Percentiles rank a stretch among this genome's conserved stretches.
phyloP scores from a whole-genome alignment of 1,140 invertebrate species.

The Ceratina japonica region DNA sequence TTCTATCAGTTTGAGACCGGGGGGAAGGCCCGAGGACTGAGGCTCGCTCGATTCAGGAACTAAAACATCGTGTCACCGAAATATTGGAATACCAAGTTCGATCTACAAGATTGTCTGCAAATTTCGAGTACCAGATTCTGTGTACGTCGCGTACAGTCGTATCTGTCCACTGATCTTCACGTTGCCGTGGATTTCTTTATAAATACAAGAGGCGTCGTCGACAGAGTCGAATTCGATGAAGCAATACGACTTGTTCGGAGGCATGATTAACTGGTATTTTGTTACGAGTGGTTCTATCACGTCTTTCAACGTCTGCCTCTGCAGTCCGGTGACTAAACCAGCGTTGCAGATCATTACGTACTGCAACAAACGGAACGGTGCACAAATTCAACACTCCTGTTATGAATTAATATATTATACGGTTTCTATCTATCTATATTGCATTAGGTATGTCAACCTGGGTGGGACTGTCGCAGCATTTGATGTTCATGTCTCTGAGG shows the following conservation, averaged over 20 bases:
- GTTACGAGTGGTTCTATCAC: constrained; percentile 78
- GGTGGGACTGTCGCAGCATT: constrained; percentile 72
- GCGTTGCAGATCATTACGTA: constrained; percentile 86
- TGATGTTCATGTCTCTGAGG: constrained; percentile 76
- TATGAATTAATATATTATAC: constrained; percentile 2
- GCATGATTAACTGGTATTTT: constrained; percentile 82
- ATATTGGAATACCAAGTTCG: background rate
- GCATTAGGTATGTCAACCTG: constrained; percentile 74
- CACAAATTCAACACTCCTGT: too few relatives aligned
- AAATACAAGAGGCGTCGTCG: constrained; percentile 79
- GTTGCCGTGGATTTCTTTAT: constrained; percentile 80
- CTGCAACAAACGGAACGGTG: constrained; percentile 78
- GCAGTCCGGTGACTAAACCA: constrained; percentile 86
- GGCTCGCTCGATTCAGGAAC: constrained; percentile 73
- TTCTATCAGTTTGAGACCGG: constrained; percentile 86
- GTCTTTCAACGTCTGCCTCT: constrained; percentile 82
- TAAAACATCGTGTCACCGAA: too few relatives aligned
- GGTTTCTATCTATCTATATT: too few relatives aligned
- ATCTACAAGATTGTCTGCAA: background rate
- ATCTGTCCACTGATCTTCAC: constrained; percentile 79
- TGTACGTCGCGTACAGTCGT: constrained; percentile 84
- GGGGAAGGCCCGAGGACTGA: constrained; percentile 78
- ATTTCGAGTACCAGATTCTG: constrained; percentile 78
- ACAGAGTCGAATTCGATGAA: constrained; percentile 83
- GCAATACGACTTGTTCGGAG: constrained; percentile 87